Percentiles rank a stretch among this genome's conserved stretches.
Conservation (phyloP, 2,797 vertebrate species). For the Buphagus erythrorhynchus region DNA sequence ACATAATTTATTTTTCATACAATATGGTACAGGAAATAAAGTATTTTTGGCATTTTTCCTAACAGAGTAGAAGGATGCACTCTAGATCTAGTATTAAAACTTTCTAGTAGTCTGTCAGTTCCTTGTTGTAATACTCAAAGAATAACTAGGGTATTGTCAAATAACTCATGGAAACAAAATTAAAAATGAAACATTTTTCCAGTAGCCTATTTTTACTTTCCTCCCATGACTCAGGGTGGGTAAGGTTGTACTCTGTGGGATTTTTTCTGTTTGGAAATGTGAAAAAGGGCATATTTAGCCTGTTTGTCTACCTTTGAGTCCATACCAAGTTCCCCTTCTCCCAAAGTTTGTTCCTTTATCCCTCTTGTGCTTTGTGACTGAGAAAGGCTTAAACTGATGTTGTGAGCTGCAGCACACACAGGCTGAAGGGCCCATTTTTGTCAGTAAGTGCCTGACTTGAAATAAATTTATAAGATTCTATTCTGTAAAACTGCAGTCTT, state of each 20-base stretch:
- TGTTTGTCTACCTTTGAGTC: not conserved
- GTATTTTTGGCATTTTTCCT: not conserved
- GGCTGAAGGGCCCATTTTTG: not conserved
- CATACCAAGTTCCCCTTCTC: not conserved
- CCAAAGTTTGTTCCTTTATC: not conserved
- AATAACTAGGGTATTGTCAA: not conserved
- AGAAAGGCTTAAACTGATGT: not conserved
- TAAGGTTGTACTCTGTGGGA: not conserved
- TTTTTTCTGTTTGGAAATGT: not conserved
- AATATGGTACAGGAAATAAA: not conserved
- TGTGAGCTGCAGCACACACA: not conserved
- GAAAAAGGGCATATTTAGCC: not conserved
- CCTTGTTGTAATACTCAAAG: not conserved
- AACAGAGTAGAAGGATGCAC: not conserved
- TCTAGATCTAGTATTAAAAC: not conserved
- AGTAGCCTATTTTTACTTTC: not conserved
- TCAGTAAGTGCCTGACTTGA: not conserved
- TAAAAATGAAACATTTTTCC: not conserved
- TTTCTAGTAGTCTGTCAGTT: not conserved
- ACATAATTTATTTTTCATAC: not conserved
- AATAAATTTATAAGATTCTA: not conserved
- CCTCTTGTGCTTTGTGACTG: not conserved
- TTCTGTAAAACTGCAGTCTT: not conserved
- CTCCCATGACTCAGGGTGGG: not conserved
- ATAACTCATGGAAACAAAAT: not conserved